Base-by-base conservation (phyloP, 1,140 invertebrate genomes). In the Dendrolimus kikuchii region DNA sequence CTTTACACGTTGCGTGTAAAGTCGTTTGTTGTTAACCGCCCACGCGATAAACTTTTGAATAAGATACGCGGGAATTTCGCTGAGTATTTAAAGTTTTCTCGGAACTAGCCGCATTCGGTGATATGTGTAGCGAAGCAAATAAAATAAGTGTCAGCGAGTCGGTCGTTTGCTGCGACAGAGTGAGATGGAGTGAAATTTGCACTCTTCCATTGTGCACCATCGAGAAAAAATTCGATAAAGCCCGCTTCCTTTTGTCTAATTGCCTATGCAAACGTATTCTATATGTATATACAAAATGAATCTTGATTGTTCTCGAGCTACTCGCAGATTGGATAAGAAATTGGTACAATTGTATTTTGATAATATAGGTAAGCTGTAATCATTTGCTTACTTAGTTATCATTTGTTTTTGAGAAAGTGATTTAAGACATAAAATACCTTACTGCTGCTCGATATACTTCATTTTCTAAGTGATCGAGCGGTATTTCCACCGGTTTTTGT, bases 221-320 rank as follows among this genome's bases (percentile, higher is more conserved):
- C 71, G 73, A 77, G 77, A 81, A 81, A 81, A 81, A 85, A 85
- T 85, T 85, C 81, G 82, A 85, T 85, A 85, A 81, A 76, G 70
- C 72, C 71, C 70, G 73, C 74, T 80, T 82, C 76, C 76, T 80
- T 81, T 81, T 75, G 72, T 82, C 77, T 84, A 84, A 84, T 84
- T 84, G 77, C 74, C 74, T 79, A 77, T 74, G 75, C 77, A 77
- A 71, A 79, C 66, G 59, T 78, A 77, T 68, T 68, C 50, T 42
- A 42, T n/a, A 4, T 42, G n/a, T 42, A 42, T 47, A 47, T 47
- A 75, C 78, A 72, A 62, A 57, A 65, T 62, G 64, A 56, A 61
- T 66, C 66, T 62, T 64, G 70, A 71, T 71, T 66, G 68, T 68
- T 77, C 57, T 52, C 56, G 68, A 64, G 62, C 23, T 23, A 23